Evolutionary conservation across 2,113 vertebrate species (phyloP).

Genomic region (Scalopus aquaticus): DNA sequence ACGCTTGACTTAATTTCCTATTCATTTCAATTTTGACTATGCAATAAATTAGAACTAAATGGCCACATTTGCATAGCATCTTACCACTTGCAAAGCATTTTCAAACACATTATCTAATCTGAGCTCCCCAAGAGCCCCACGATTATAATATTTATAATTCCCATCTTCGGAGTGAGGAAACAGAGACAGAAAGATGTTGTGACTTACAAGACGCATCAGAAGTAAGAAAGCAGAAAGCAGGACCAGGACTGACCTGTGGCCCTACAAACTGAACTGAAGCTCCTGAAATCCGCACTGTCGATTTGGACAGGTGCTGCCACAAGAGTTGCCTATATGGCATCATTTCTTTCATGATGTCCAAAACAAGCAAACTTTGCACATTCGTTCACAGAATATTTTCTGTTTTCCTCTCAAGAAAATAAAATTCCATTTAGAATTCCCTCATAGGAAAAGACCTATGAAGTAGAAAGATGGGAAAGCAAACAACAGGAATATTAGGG

Average conservation of each 20-base stretch:
- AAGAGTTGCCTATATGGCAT: neutral
- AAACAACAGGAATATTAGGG: neutral
- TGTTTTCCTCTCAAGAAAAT: neutral
- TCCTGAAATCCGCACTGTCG: no score
- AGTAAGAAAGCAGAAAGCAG: neutral
- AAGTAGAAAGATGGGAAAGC: neutral
- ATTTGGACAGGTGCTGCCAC: neutral
- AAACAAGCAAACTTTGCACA: neutral
- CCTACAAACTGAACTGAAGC: neutral
- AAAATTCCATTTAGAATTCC: neutral
- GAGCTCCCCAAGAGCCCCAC: neutral
- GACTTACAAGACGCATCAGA: neutral
- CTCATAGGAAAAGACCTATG: neutral
- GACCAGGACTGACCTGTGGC: neutral
- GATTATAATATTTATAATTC: conserved; percentile 9
- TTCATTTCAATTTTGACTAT: conserved; percentile 26
- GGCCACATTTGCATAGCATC: conserved; percentile 51
- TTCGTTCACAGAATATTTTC: neutral
- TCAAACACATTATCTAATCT: conserved; percentile 36
- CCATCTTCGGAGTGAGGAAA: neutral
- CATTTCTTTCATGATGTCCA: neutral
- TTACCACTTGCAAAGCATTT: conserved; percentile 49
- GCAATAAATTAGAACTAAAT: conserved; percentile 53
- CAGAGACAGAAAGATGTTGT: neutral
- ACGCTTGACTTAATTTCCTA: conserved; percentile 57